Base-by-base conservation (phyloP, 1,140 invertebrate genomes). In the Maniola jurtina region DNA sequence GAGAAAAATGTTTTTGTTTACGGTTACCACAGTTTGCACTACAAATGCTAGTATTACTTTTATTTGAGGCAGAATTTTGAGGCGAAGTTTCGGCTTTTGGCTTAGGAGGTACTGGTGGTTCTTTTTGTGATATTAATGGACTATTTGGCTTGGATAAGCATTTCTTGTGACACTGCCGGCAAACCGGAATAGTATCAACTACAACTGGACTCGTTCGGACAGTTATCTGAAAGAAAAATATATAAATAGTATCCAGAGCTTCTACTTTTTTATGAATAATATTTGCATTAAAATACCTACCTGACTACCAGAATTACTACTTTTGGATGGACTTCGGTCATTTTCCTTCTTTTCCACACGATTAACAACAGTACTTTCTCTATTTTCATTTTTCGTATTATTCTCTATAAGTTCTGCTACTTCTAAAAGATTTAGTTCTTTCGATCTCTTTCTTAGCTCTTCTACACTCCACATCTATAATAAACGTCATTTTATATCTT, bases 161-260 rank as follows among this genome's bases (percentile, higher is more conserved):
- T 73, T 94, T 95, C 87, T 94, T 95, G 75, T 95, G 94, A 80
- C 94, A 95, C 76, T 95, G 93, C 68, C 93, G 92, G 84, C 94
- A 95, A 9, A 95, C 93, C 42, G 93, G 92, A 73, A 94, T 89
- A 63, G 93, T 92, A 89, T 94, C 93, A 70, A 93, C 92, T 61
- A 93, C 91, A 73, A 93, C 84, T 62, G 93, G 93, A 82, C 94
- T 94, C 15, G 94, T 94, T 76, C 93, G 90, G 45, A 95, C 94
- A 15, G 94, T 95, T 61, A 94, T 94, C 94, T 95, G 80, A 58
- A 88, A 88, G 69, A 69, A 34, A 68, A 62, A 55, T 47, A 47
- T 9, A 25, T 5, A 36, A 55, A 14, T 47, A 36, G 36, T 57
- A 9, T 35, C 35, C 25, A 11, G 0, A 50, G n/a, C 14, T 15